Base-by-base conservation (phyloP, 1,140 invertebrate genomes). In the Ooceraea biroi region DNA sequence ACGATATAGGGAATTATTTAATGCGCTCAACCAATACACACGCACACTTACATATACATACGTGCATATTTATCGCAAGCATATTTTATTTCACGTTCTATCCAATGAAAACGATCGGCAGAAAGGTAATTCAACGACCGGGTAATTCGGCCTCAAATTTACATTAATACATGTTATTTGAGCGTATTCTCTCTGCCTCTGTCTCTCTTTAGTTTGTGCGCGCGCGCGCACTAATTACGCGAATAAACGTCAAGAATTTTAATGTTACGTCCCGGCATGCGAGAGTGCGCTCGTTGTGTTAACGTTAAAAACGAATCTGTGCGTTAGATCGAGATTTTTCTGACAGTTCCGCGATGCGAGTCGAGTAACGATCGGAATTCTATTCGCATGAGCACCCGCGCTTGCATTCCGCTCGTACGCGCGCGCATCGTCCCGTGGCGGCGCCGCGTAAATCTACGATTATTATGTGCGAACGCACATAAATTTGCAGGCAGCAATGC, bases 381-480 rank as follows among this genome's bases (percentile, higher is more conserved):
- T 82, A 69, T 60, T 84, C 83, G 76, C 78, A 50, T 52, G 73
- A 69, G 36, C 61, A 60, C 36, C 36, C 82, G 48, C 41, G 48
- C 44, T 25, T 19, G 65, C 48, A 84, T 84, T 84, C 65, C 76
- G 36, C 12, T 27, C 44, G 57, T 44, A 82, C 55, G 50, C 44
- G 19, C 17, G 48, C 36, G 36, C 72, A 41, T 61, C 55, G 77
- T 80, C 30, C 74, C 44, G 19, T 68, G 80, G 46, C 80, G 36
- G 12, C 14, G 48, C 36, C 48, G 46, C 48, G 63, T 80, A 84
- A 84, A 84, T 84, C 65, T 58, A n/a, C 65, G 65, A 80, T 80
- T 80, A 80, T 80, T 80, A 80, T 80, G 83, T 84, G 83, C 46
- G 36, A 80, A 50, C 44, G 76, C 30, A 77, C 83, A 84, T 84